Evolutionary conservation across 2,888 invertebrate species (phyloP), one percentile per base, ranked within the genome.

Genomic region (Trichogramma evanescens): DNA sequence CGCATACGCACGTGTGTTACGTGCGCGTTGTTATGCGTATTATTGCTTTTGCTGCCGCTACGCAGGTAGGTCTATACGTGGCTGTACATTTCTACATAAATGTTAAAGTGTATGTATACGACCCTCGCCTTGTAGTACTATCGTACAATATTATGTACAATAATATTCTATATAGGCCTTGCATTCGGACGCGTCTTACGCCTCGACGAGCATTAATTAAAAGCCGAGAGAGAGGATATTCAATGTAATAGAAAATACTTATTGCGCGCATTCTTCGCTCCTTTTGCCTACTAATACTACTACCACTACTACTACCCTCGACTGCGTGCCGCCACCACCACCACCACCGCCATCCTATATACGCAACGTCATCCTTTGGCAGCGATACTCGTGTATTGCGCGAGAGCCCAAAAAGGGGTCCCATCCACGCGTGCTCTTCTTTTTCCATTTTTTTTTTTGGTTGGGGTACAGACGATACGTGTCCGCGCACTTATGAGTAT

Each of bases 231-330:
- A 26, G 26, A 26, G 26, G 26, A 26, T 26, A 64, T 64, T 64
- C 63, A 64, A 64, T 26, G 26, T 64, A 64, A 64, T 61, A 64
- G 63, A 64, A 26, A 64, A 64, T 64, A 61, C 61, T 64, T 61
- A 58, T 26, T 26, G 26, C 26, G 59, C 48, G 55, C 45, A 59
- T 59, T 61, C 61, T 64, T 61, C 56, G 56, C 42, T 26, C 26
- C n/a, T 9, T 46, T 38, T 13, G 26, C 49, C 60, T 26, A 26
- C 26, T 26, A 26, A 1, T 26, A 26, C 26, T 26, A 26, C 26
- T 26, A 26, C 26, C 2, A 3, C 26, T 2, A 26, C 26, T 26
- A 26, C 26, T 26, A 26, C 58, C 58, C 44, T 59, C 40, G 13
- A 39, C 42, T 10, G 45, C 54, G 38, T 40, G 39, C 42, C 3